A percentile compares a stretch with the other conserved stretches of the same genome.
phyloP scores from a whole-genome alignment of 2,888 invertebrate genomes.

The Zaprionus lineosus region DNA sequence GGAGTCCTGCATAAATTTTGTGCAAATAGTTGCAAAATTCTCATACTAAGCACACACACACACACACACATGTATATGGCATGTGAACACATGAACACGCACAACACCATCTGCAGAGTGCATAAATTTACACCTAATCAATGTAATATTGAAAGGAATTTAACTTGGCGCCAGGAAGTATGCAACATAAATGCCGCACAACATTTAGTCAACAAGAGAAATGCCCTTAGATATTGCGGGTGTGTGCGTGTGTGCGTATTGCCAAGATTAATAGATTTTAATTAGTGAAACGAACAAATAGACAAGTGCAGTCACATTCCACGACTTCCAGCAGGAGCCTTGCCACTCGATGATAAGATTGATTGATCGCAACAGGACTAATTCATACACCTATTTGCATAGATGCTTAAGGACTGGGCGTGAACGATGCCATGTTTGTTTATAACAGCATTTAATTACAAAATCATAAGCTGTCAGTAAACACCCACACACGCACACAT shows the following conservation, averaged over 20 bases:
- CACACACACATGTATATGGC: neutral
- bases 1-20: conserved; percentile 45
- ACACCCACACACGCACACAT: conserved; percentile 12
- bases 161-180: conserved; percentile 45
- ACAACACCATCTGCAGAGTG: conserved; percentile 31
- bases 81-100: conserved; percentile 8
- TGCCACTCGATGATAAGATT: conserved; percentile 37
- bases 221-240: conserved; percentile 26
- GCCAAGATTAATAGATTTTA: conserved; percentile 76
- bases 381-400: conserved; percentile 13
- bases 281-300: conserved; percentile 63
- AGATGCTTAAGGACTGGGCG: conserved; percentile 9
- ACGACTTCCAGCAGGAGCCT: neutral
- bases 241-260: conserved; percentile 44
- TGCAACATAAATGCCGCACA: conserved; percentile 33
- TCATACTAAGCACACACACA: conserved; percentile 9
- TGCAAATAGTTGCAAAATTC: conserved; percentile 14
- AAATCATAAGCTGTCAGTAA: conserved; percentile 73
- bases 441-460: conserved; percentile 71
- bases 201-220: conserved; percentile 1
- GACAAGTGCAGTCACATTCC: conserved; percentile 31
- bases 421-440: conserved; percentile 43
- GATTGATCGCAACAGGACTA: conserved; percentile 61
- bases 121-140: conserved; percentile 77
- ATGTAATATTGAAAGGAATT: conserved; percentile 67